Evolutionary conservation across 2,113 vertebrate genomes (phyloP), one percentile per base, ranked within the genome.

Genomic region (Lutjanus erythropterus): DNA sequence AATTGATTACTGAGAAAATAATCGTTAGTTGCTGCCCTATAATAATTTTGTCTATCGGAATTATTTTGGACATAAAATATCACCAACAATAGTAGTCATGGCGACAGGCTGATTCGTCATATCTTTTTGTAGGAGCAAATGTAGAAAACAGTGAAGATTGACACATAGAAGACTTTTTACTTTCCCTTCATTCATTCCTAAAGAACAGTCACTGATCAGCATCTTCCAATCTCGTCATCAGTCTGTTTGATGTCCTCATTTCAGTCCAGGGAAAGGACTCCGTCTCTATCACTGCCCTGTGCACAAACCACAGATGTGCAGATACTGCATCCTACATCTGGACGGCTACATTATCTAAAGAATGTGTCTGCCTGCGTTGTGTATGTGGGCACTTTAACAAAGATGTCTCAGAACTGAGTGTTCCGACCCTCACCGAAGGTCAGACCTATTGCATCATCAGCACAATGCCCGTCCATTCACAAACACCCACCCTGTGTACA

Each of bases 381-480:
- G 60, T 60, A 56, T 61, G 89, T 82, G 81, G 67, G 86, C 46
- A 39, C 53, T 52, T 69, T 16, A 50, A 91, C 88, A 92, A 92
- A 62, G 78, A 47, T 1, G 47, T 33, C 88, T 91, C 86, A 89
- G 91, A 88, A 1, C 75, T 44, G 16, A 80, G 74, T 64, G 78
- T 84, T 73, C 61, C 78, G 86, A 84, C 75, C 87, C 68, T 33
- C 7, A 29, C 42, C n/a, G 9, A 14, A 31, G 86, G 82, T 85
- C 82, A 85, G 42, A 58, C 10, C 41, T 56, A 12, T 89, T 80
- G 81, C 85, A 78, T 84, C 86, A 86, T 59, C 71, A 52, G 31
- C 31, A 89, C 86, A 86, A 89, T 46, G 79, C 0, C 6, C 31
- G 4, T 7, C 76, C 86, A 79, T 91, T 92, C 83, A 86, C 56